phyloP scores from a whole-genome alignment of 2,113 vertebrate species.

The Anoplopoma fimbria region DNA sequence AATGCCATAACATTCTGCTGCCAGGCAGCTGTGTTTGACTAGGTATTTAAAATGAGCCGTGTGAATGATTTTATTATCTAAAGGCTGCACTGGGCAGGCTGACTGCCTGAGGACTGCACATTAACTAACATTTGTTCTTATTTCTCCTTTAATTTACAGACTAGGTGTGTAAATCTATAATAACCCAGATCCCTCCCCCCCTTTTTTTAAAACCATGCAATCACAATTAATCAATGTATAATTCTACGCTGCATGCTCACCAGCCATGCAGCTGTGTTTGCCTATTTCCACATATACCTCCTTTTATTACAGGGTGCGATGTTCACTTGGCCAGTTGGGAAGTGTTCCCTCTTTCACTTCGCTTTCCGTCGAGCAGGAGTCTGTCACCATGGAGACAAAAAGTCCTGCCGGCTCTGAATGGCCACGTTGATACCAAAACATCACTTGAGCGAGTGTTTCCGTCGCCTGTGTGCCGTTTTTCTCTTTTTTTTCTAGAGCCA shows the following conservation, averaged over 20 bases:
- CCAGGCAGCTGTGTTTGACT: constrained; percentile 58
- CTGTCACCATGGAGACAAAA: constrained; percentile 65
- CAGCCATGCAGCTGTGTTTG: constrained; percentile 58
- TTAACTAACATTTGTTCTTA: constrained; percentile 12
- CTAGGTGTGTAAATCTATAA: constrained; percentile 6
- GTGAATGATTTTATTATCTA: constrained; percentile 32
- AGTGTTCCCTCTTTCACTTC: constrained; percentile 45
- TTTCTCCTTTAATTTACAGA: not conserved
- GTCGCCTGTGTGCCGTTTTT: constrained; percentile 23
- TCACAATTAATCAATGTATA: constrained; percentile 58
- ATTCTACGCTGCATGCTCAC: constrained; percentile 9
- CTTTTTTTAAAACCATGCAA: constrained; percentile 37
- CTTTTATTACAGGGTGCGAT: constrained; percentile 58
- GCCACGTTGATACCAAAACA: constrained; percentile 63
- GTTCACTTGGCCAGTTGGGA: constrained; percentile 54
- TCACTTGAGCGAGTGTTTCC: constrained; percentile 53
- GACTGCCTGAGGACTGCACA: not conserved
- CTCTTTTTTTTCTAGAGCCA: not conserved
- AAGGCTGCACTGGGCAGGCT: not conserved
- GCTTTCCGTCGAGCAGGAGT: constrained; percentile 54
- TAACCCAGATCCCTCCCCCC: not conserved
- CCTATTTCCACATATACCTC: constrained; percentile 31
- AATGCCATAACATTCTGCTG: constrained; percentile 38
- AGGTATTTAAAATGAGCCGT: constrained; percentile 40
- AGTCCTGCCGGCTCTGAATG: constrained; percentile 52